Evolutionary conservation across 2,888 invertebrate genomes (phyloP), one percentile per base, ranked within the genome.

Genomic region (Mythimna lalbum): DNA sequence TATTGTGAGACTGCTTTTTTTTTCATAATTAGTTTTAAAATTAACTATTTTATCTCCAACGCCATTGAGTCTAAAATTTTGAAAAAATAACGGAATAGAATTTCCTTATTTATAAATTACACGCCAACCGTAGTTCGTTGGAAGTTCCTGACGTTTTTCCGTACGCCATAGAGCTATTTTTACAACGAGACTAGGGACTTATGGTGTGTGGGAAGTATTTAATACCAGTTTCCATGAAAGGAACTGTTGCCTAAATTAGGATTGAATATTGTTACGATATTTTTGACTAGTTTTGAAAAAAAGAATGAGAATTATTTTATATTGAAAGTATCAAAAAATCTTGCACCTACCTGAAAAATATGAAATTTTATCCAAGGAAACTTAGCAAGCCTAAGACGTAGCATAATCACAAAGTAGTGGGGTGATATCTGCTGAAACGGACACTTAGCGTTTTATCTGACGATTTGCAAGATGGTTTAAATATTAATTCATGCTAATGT

Each of bases 401-500:
- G 14, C 27, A 14, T 39, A 50, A 52, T 43, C 56, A 53, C 56
- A 49, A 53, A 78, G 33, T 61, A 33, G 52, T 50, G 27, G 57
- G 43, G 43, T 60, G 43, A 47, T 21, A 59, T 57, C 53, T 36
- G 23, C 49, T 17, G 53, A 68, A 36, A 63, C 33, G 23, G 19
- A 31, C 19, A 47, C 27, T 61, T 68, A 63, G 49, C 53, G 52
- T 68, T 43, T 43, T 73, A 71, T 81, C 65, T 66, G 47, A 61
- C 9, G 31, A 74, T 68, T 62, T 74, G 55, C 74, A 60, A 55
- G 56, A 67, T 10, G 39, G 59, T 62, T 72, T 66, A 69, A 66
- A 80, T 70, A 66, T 65, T 60, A 63, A 73, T 57, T 56, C 27
- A 49, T 63, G 39, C 63, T 39, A 50, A 63, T 49, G 77, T 80